Evolutionary conservation across 64 coral and sea anemone genomes (phyloP).

Genomic region (Montipora foliosa): DNA sequence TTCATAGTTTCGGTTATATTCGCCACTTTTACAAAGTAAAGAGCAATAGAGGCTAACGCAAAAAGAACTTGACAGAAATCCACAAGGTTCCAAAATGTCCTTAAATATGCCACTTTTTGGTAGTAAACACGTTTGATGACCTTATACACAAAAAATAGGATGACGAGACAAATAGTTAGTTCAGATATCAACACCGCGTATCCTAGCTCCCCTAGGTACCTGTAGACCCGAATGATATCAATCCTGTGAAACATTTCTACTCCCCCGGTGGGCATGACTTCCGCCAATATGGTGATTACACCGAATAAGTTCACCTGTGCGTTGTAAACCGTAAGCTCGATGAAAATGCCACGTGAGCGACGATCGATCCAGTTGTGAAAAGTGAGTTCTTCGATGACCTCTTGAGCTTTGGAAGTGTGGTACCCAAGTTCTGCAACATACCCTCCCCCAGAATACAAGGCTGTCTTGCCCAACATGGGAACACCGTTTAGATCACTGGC

Average conservation of each 20-base stretch:
- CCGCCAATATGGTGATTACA: constrained; percentile 44
- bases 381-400: constrained; percentile 54
- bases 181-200: constrained; percentile 52
- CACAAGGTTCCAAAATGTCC: constrained; percentile 82
- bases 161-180: constrained; percentile 74
- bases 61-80: constrained; percentile 78
- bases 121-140: constrained; percentile 68
- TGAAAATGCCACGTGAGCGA: constrained; percentile 60
- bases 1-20: constrained; percentile 40
- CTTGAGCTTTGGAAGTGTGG: constrained; percentile 53
- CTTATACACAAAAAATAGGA: constrained; percentile 73
- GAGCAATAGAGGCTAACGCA: constrained; percentile 49
- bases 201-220: constrained; percentile 33
- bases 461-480: constrained; percentile 68
- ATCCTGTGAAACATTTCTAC: constrained; percentile 57
- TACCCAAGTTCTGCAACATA: constrained; percentile 93
- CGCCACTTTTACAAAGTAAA: constrained; percentile 82
- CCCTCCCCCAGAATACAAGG: constrained; percentile 83
- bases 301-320: constrained; percentile 81
- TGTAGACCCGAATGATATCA: constrained; percentile 82
- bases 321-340: constrained; percentile 79
- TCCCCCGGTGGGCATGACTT: constrained; percentile 69
- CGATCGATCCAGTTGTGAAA: constrained; percentile 74
- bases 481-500: constrained; percentile 59
- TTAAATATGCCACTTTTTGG: constrained; percentile 60